phyloP scores from a whole-genome alignment of 2,888 invertebrate species.

The Alloscopus bannaensis region DNA sequence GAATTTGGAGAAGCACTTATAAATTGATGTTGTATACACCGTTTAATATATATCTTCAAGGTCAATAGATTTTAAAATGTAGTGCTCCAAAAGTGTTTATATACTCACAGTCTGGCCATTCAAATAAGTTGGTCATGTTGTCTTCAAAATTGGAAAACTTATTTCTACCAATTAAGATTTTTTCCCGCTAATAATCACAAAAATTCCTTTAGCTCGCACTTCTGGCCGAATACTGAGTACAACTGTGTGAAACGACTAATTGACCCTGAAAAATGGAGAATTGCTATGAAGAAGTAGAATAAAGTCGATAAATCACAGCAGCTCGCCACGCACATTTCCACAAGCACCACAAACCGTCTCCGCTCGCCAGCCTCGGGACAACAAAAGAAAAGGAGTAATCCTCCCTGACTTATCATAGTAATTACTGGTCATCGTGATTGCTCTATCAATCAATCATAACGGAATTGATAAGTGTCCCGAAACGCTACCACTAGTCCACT shows the following conservation, averaged over 20 bases:
- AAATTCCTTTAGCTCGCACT: background rate
- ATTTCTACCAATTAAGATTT: background rate
- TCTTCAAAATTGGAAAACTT: background rate
- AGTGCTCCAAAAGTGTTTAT: background rate
- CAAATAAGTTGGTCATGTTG: constrained; percentile 57
- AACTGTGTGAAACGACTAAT: background rate
- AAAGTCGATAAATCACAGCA: background rate
- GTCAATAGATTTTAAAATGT: background rate
- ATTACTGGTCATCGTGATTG: constrained; percentile 28
- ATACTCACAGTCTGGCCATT: constrained; percentile 67
- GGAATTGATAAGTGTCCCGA: constrained; percentile 8
- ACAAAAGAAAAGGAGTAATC: constrained; percentile 34
- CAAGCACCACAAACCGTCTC: background rate
- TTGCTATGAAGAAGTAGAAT: background rate
- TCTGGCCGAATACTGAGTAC: background rate
- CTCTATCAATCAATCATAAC: constrained; percentile 33
- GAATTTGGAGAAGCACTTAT: background rate
- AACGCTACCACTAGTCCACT: background rate
- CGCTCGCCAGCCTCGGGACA: constrained; percentile 22
- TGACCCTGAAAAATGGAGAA: background rate
- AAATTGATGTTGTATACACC: background rate
- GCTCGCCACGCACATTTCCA: background rate
- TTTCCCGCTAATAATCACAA: background rate
- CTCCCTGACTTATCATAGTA: constrained; percentile 27
- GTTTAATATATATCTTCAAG: constrained; percentile 3